A percentile compares a stretch with the other conserved stretches of the same genome.
These are phyloP conservation scores for Anthonomus grandis DNA, from an alignment of 1,140 invertebrate species.

Conservation along the genomic window DNA sequence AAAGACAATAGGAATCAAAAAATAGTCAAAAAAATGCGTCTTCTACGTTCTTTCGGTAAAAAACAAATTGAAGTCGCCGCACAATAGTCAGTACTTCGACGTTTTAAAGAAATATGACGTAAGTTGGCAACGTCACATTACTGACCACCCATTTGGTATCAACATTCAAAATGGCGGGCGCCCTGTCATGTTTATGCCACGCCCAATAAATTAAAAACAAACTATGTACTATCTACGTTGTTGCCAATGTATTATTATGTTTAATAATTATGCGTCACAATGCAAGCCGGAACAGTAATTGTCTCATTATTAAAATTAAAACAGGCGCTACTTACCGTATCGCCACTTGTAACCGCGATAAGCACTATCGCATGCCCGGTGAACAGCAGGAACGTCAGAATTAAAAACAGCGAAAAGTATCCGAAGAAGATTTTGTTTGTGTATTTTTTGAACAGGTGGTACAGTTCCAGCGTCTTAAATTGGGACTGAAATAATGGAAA, in stretches of 20 bases:
- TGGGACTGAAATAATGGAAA: slow-evolving; percentile 30
- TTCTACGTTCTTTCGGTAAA: slow-evolving; percentile 31
- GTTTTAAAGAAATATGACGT: no score
- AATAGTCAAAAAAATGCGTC: slow-evolving; percentile 2
- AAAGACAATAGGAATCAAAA: no score
- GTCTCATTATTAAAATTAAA: no score
- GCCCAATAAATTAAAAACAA: no score
- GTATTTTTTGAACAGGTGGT: slow-evolving; percentile 69
- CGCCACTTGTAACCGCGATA: slow-evolving; percentile 47
- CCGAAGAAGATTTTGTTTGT: slow-evolving; percentile 72
- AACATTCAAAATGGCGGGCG: no score
- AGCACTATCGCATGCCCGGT: slow-evolving; percentile 60
- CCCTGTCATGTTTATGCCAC: no score
- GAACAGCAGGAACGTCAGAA: slow-evolving; percentile 64
- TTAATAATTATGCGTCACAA: no score
- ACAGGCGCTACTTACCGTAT: slow-evolving; percentile 8
- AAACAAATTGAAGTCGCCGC: slow-evolving; percentile 39
- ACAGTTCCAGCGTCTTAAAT: slow-evolving; percentile 69
- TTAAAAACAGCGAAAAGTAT: slow-evolving; percentile 71
- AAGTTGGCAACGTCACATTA: no score
- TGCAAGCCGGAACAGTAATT: no score
- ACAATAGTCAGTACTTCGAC: slow-evolving; percentile 38
- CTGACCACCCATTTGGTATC: no score
- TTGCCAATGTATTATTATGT: no score
- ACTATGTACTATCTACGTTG: no score